Evolutionary conservation across 2,888 invertebrate species (phyloP).

Genomic region (Xestia ashworthii): DNA sequence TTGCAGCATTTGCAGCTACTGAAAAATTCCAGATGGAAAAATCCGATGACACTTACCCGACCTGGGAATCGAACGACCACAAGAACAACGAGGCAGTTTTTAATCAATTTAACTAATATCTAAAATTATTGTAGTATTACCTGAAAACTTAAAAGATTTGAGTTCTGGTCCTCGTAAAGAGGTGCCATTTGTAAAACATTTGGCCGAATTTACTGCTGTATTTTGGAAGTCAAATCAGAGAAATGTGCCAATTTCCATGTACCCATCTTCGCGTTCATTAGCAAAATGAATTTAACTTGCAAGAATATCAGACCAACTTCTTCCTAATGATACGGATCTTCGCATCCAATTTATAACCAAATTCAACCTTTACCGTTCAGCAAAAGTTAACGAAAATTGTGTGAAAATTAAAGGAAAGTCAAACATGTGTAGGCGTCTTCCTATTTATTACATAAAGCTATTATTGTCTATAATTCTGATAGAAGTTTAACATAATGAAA

Average conservation of each 20-base stretch:
- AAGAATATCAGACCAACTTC: conserved; percentile 40
- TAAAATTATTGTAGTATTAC: too few species aligned
- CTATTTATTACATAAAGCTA: conserved; percentile 13
- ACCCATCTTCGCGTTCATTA: conserved; percentile 19
- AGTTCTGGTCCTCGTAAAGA: too few species aligned
- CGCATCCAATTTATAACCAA: conserved; percentile 34
- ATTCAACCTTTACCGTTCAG: conserved; percentile 7
- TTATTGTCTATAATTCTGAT: conserved; percentile 15
- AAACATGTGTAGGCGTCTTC: conserved; percentile 11
- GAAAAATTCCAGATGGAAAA: too few species aligned
- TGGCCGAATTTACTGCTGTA: conserved; percentile 5
- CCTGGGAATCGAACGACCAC: too few species aligned
- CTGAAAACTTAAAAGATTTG: too few species aligned
- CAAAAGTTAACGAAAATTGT: conserved; percentile 18
- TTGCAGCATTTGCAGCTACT: too few species aligned
- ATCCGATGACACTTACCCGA: too few species aligned
- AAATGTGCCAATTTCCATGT: conserved; percentile 19
- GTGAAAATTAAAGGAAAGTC: conserved; percentile 19
- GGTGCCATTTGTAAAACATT: neutral
- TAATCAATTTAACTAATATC: too few species aligned
- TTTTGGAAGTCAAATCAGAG: conserved; percentile 12
- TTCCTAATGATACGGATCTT: conserved; percentile 39
- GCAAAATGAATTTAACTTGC: conserved; percentile 44
- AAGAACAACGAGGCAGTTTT: too few species aligned
- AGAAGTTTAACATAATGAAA: conserved; percentile 7